Evolutionary conservation across 2,888 invertebrate genomes (phyloP), one percentile per base, ranked within the genome.

Genomic region (Imbricaverruca yamaguchii): DNA sequence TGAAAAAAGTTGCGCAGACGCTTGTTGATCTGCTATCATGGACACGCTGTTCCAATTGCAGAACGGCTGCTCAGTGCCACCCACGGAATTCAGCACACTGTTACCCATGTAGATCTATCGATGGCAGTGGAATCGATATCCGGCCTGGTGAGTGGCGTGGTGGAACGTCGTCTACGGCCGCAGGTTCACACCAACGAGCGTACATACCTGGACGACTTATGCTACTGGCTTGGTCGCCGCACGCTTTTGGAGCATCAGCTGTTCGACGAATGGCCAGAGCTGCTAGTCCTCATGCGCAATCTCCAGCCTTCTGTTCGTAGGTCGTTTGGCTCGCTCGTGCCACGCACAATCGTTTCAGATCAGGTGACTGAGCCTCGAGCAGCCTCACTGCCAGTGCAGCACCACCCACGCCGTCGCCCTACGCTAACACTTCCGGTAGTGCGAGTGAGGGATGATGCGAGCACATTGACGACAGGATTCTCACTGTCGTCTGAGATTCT

Each of bases 401-500:
- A 0, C 95, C 93, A 87, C 91, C 92, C 84, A 89, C 93, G 83
- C 93, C 96, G 0, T 87, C 92, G 0, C 86, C 94, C 82, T 91
- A 96, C 2, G 92, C 92, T 1, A 95, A 96, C 0, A 92, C 93
- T 80, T 91, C 93, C 10, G 91, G 96, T 80, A 92, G 93, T 86
- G 88, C 96, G 85, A 91, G 94, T 39, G 91, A 93, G 84, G 90
- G 91, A 59, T 90, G 97, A 56, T 89, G 92, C 18, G 87, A 88
- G 55, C 92, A 92, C 0, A 88, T 89, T 84, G 94, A 13, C 90
- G 95, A 82, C 91, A 96, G 39, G 87, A 89, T 89, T 89, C 80
- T 69, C 81, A n/a, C 82, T 85, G 87, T 80, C 96, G 96, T 57
- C 97, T 97, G 15, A 97, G 97, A 3, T 97, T 97, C 89, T 97